Conservation (phyloP, 2,888 invertebrate species). For the Drosophila greeni region DNA sequence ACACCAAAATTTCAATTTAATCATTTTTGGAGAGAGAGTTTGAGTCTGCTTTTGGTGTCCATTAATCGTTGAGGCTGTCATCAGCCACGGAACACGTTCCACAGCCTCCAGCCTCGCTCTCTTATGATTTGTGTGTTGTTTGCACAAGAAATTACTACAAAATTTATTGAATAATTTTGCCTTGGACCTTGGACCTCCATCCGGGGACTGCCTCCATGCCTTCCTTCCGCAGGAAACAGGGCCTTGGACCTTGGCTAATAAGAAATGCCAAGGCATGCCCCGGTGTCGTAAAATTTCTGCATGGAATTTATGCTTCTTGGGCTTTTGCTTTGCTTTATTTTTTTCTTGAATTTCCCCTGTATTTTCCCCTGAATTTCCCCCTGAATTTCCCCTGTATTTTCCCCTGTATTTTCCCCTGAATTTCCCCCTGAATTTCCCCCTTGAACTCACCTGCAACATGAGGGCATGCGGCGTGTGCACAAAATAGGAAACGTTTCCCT, state of each 20-base stretch:
- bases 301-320: slow-evolving; percentile 59
- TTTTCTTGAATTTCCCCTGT: too few relatives aligned
- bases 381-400: slow-evolving; percentile 34
- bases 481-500: slow-evolving; percentile 98
- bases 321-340: background rate
- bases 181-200: slow-evolving; percentile 42
- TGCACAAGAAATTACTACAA: slow-evolving; percentile 72
- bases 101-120: background rate
- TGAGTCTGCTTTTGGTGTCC: background rate
- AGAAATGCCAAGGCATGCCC: slow-evolving; percentile 71
- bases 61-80: slow-evolving; percentile 40
- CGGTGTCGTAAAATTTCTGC: slow-evolving; percentile 67
- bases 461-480: slow-evolving; percentile 99
- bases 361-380: too few relatives aligned
- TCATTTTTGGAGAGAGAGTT: slow-evolving; percentile 3
- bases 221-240: slow-evolving; percentile 11
- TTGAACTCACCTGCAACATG: slow-evolving; percentile 91
- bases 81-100: slow-evolving; percentile 30
- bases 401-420: background rate
- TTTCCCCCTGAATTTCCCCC: slow-evolving; percentile 26
- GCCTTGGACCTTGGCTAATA: slow-evolving; percentile 58
- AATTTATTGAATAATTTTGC: slow-evolving; percentile 74
- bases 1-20: slow-evolving; percentile 36
- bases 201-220: background rate
- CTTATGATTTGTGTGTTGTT: slow-evolving; percentile 72